These are phyloP conservation scores for Megaleporinus macrocephalus DNA, from an alignment of 2,113 vertebrate species.

Conservation along the genomic window DNA sequence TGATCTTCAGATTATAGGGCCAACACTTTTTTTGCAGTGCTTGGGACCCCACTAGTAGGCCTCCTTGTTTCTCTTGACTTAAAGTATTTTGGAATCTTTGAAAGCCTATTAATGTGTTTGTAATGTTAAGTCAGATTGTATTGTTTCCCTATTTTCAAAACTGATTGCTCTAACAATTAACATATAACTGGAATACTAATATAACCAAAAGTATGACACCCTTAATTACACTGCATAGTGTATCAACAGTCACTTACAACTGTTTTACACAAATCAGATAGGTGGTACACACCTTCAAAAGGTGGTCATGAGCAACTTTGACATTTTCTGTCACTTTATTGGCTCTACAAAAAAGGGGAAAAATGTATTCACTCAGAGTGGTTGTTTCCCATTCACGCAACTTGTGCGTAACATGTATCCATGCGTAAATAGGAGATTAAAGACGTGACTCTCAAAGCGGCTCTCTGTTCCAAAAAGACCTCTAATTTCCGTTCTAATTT, in stretches of 20 bases:
- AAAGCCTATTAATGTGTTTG: too few relatives aligned
- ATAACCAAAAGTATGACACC: neutral
- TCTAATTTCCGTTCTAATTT: constrained; percentile 80
- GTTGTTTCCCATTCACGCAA: constrained; percentile 20
- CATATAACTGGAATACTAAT: too few relatives aligned
- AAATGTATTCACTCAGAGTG: constrained; percentile 20
- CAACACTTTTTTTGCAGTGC: too few relatives aligned
- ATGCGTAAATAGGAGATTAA: constrained; percentile 76
- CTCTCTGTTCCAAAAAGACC: constrained; percentile 55
- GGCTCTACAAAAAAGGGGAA: neutral
- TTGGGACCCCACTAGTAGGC: too few relatives aligned
- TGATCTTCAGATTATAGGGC: too few relatives aligned
- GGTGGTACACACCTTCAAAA: neutral
- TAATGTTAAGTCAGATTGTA: too few relatives aligned
- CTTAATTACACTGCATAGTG: neutral
- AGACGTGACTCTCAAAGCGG: constrained; percentile 76
- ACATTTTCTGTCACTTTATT: constrained; percentile 16
- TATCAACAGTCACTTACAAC: neutral
- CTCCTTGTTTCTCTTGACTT: too few relatives aligned
- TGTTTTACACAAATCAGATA: neutral
- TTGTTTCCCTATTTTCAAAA: too few relatives aligned
- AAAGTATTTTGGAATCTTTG: too few relatives aligned
- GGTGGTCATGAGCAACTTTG: neutral
- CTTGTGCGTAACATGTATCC: constrained; percentile 15
- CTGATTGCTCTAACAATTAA: too few relatives aligned